A percentile compares a stretch with the other conserved stretches of the same genome.
Evolutionary conservation across 2,113 vertebrate species (phyloP).

Genomic region (Vidua macroura): DNA sequence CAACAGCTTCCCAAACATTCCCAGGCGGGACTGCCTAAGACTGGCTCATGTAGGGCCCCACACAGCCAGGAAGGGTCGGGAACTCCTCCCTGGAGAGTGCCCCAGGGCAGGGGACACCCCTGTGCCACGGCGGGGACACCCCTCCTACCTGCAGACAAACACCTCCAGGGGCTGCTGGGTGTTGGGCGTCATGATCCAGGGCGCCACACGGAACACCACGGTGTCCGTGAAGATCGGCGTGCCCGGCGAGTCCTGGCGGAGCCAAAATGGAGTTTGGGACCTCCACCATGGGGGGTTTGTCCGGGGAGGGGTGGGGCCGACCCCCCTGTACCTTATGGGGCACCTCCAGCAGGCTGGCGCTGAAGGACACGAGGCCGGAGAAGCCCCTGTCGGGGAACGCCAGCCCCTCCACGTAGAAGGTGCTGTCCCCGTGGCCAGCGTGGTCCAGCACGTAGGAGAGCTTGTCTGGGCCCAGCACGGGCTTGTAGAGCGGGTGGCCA

Average conservation of each 20-base stretch:
- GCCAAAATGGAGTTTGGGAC: rapidly evolving
- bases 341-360: conserved; percentile 77
- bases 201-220: conserved; percentile 83
- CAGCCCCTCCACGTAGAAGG: conserved; percentile 87
- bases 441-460: conserved; percentile 74
- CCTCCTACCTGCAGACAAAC: conserved; percentile 82
- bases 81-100: background rate
- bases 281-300: background rate
- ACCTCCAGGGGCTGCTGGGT: conserved; percentile 85
- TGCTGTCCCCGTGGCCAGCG: conserved; percentile 12
- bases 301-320: rapidly evolving
- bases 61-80: background rate
- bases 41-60: background rate
- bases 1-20: background rate
- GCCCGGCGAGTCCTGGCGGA: conserved; percentile 70
- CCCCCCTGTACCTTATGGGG: conserved; percentile 56
- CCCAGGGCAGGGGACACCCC: background rate
- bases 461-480: conserved; percentile 71
- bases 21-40: background rate
- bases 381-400: conserved; percentile 83
- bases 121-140: rapidly evolving
- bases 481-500: conserved; percentile 7
- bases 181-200: conserved; percentile 98
- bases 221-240: conserved; percentile 87
- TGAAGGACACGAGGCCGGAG: conserved; percentile 79